Conservation (phyloP, 2,113 vertebrate genomes). For the Antechinus flavipes region DNA sequence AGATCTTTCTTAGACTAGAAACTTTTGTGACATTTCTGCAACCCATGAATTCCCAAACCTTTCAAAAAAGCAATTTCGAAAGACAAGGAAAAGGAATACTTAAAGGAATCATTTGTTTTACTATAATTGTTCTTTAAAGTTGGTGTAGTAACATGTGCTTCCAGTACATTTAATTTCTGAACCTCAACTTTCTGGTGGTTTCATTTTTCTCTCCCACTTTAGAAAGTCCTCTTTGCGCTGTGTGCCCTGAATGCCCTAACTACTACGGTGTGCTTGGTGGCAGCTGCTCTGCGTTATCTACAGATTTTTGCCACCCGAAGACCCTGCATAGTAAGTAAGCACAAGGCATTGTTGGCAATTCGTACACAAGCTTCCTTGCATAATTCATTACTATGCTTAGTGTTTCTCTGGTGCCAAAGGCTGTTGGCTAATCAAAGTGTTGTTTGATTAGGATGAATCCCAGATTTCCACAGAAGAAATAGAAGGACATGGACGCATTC, state of each 20-base stretch:
- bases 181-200: slow-evolving; percentile 5
- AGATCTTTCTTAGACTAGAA: slow-evolving; percentile 6
- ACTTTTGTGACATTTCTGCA: neutral
- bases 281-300: slow-evolving; percentile 86
- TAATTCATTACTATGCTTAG: neutral
- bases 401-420: neutral
- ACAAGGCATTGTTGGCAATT: neutral
- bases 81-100: neutral
- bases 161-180: neutral
- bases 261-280: slow-evolving; percentile 89
- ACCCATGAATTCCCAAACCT: neutral
- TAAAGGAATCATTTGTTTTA: neutral
- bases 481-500: slow-evolving; percentile 81
- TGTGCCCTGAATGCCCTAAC: slow-evolving; percentile 90
- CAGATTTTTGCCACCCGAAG: slow-evolving; percentile 86
- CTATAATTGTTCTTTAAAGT: neutral
- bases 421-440: slow-evolving; percentile 47
- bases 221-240: slow-evolving; percentile 92
- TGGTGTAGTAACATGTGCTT: neutral
- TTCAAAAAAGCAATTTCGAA: neutral
- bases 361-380: neutral
- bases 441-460: slow-evolving; percentile 84
- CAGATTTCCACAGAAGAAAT: slow-evolving; percentile 84
- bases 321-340: slow-evolving; percentile 86
- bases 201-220: slow-evolving; percentile 54